Conservation (phyloP, 2,888 invertebrate species). For the Aleiodes testaceus region DNA sequence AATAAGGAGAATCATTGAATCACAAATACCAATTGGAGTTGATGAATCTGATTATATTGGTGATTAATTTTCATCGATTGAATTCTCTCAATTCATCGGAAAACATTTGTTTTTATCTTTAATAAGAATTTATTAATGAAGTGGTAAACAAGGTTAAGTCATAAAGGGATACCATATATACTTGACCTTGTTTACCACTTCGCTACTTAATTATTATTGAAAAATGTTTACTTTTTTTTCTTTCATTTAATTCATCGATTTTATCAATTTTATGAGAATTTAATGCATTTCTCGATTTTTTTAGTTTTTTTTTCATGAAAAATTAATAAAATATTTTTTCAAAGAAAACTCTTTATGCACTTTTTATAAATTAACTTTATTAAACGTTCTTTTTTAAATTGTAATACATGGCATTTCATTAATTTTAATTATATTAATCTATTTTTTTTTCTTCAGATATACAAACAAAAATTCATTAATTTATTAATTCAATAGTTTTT, state of each 20-base stretch:
- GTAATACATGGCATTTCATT: conserved; percentile 65
- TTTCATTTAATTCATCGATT: too few relatives aligned
- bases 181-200: too few relatives aligned
- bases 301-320: not conserved
- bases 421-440: conserved; percentile 29
- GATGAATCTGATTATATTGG: not conserved
- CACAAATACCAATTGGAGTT: conserved; percentile 46
- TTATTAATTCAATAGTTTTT: not conserved
- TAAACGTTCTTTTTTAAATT: conserved; percentile 45
- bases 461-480: conserved; percentile 19
- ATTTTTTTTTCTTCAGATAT: conserved; percentile 7
- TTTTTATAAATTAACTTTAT: conserved; percentile 54
- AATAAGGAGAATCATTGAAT: conserved; percentile 63
- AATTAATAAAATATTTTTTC: conserved; percentile 45
- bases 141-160: too few relatives aligned
- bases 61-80: too few relatives aligned
- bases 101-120: too few relatives aligned
- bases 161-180: too few relatives aligned
- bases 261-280: too few relatives aligned
- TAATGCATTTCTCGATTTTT: too few relatives aligned
- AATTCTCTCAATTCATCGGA: too few relatives aligned
- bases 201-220: too few relatives aligned
- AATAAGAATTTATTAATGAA: too few relatives aligned
- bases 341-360: conserved; percentile 12
- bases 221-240: too few relatives aligned